Conservation (phyloP, 2,113 vertebrate species). For the Arenaria interpres region DNA sequence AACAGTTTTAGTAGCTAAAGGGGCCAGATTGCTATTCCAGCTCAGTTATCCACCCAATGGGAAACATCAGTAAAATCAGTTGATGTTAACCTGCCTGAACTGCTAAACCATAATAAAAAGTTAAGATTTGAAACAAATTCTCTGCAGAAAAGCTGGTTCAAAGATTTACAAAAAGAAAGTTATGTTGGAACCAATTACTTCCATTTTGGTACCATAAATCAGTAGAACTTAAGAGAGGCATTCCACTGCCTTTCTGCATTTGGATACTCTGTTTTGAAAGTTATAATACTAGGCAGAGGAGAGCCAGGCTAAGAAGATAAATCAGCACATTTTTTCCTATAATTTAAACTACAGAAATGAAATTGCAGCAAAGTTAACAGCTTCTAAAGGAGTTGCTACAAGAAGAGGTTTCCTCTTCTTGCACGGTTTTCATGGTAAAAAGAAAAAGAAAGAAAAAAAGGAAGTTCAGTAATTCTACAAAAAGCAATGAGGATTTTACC, state of each 20-base stretch:
- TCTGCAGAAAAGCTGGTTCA: neutral
- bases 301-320: neutral
- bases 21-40: neutral
- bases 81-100: neutral
- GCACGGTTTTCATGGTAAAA: neutral
- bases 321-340: neutral
- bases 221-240: neutral
- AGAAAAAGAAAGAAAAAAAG: neutral
- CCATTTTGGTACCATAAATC: neutral
- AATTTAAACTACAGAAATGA: neutral
- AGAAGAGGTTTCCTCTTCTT: neutral
- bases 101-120: neutral
- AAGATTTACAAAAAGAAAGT: neutral
- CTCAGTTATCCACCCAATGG: neutral
- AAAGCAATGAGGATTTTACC: neutral
- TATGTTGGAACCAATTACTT: neutral
- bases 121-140: neutral
- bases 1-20: neutral
- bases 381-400: neutral
- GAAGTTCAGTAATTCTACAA: neutral
- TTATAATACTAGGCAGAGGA: neutral
- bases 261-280: neutral
- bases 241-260: neutral
- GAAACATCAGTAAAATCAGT: neutral
- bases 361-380: neutral